Base-by-base conservation (phyloP, 1,140 invertebrate genomes). In the Drosophila nigrodunni region DNA sequence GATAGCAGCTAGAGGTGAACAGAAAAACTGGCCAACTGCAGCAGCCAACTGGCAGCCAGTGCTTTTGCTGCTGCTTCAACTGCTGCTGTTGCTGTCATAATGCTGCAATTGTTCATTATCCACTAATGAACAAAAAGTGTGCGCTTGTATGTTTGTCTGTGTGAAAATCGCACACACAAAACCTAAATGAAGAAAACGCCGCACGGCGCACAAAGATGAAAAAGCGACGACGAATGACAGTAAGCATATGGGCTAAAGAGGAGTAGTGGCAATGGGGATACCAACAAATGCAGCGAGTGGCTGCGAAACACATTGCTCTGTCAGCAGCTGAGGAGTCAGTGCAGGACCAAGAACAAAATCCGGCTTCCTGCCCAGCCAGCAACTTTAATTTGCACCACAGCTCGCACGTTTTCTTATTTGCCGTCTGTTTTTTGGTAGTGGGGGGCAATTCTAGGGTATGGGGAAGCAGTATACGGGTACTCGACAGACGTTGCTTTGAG, bases 61-160 rank as follows among this genome's bases (percentile, higher is more conserved):
- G 46, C 62, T 35, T 2, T 13, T 50, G 54, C 8, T 59, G 43
- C 59, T 75, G 61, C 68, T 82, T 34, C 37, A 25, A 9, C 37
- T 66, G 44, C 67, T 73, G 61, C 55, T 77, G 74, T 46, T 82
- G 83, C 77, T 88, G 85, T 88, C 85, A 88, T 88, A 88, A 88
- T 89, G 85, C 85, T 89, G 85, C 85, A 88, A 88, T 88, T 88
- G 85, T 88, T 89, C 85, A 89, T 89, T 89, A 89, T 89, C 85
- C 85, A 89, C 85, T 89, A 89, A 89, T 89, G 85, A 89, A 89
- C 85, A 89, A 89, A 89, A 89, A 89, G 78, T 89, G 75, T 81
- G 72, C 72, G 79, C 35, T 37, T 44, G 43, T 46, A 60, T 47
- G 50, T 49, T 18, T 47, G 43, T 62, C 30, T 57, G 78, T 79